Base-by-base conservation (phyloP, 2,888 invertebrate genomes). In the Horisme vitalbata region DNA sequence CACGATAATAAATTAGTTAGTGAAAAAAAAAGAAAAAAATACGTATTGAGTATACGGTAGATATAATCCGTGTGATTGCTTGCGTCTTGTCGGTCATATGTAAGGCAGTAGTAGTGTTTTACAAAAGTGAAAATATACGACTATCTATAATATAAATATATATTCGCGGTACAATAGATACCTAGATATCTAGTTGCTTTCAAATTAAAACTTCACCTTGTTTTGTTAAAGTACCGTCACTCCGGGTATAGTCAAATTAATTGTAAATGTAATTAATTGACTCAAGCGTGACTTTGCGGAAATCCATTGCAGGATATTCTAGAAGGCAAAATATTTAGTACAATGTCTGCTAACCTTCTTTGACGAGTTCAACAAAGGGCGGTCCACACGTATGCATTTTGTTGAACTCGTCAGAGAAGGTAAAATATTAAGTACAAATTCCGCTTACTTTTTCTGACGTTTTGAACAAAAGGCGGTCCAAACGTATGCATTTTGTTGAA, bases 41-140 rank as follows among this genome's bases (percentile, higher is more conserved):
- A 86, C 86, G 84, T 86, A 87, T 82, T 70, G 78, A 75, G 88
- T 89, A 88, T 89, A 89, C 88, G 88, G 79, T 88, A 89, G 88
- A 62, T 83, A 74, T 87, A 85, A 83, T 78, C 65, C 71, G 65
- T 70, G 66, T 63, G 65, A 56, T 61, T 10, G 49, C 49, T 66
- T 63, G 70, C 63, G 63, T 60, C 51, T 60, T 46, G 51, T 50
- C 57, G 54, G 60, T 51, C 30, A 32, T 52, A 49, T 52, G 32
- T 49, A 47, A 52, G 41, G 37, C 52, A 51, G 30, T 41, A 45
- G 41, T 45, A 36, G 41, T 12, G 13, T 31, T 57, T 43, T 52
- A 41, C 47, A 45, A 57, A 50, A 39, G 28, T 31, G 46, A 51
- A 41, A 39, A 52, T 55, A 64, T 56, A 57, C 55, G 33, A 50